phyloP scores from a whole-genome alignment of 2,113 vertebrate species.

The Megaleporinus macrocephalus region DNA sequence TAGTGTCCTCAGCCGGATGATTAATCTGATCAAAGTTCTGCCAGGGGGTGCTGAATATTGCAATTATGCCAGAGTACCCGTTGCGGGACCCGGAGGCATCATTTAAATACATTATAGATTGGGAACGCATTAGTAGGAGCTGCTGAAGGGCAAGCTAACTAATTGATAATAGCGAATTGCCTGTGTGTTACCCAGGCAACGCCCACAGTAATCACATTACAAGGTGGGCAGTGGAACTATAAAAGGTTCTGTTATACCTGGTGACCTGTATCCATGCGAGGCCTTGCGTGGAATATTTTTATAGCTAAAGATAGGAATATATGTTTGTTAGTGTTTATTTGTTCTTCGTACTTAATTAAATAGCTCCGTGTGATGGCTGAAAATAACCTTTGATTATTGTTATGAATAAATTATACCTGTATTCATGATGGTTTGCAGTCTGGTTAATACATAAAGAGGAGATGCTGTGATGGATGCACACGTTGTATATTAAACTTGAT shows the following conservation, averaged over 20 bases:
- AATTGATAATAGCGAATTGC: slow-evolving; percentile 26
- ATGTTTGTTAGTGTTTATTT: not conserved
- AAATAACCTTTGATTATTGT: too few relatives aligned
- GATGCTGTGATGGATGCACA: too few relatives aligned
- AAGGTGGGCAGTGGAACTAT: slow-evolving; percentile 7
- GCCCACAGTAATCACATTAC: not conserved
- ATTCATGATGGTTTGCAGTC: too few relatives aligned
- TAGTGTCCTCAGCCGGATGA: not conserved
- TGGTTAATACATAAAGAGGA: too few relatives aligned
- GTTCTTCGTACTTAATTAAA: too few relatives aligned
- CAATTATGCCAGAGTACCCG: not conserved
- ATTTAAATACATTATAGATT: slow-evolving; percentile 42
- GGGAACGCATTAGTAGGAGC: slow-evolving; percentile 4
- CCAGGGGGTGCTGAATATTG: not conserved
- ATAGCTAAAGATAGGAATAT: not conserved
- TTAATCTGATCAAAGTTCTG: slow-evolving; percentile 9
- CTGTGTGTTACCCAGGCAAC: slow-evolving; percentile 1
- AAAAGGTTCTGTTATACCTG: not conserved
- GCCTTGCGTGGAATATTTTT: not conserved
- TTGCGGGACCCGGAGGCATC: slow-evolving; percentile 20
- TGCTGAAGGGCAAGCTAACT: slow-evolving; percentile 5
- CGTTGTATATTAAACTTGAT: too few relatives aligned
- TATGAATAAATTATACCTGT: too few relatives aligned
- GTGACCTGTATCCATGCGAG: not conserved
- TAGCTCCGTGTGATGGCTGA: too few relatives aligned